Evolutionary conservation across 2,797 vertebrate genomes (phyloP).

Genomic region (Botia kubotai): DNA sequence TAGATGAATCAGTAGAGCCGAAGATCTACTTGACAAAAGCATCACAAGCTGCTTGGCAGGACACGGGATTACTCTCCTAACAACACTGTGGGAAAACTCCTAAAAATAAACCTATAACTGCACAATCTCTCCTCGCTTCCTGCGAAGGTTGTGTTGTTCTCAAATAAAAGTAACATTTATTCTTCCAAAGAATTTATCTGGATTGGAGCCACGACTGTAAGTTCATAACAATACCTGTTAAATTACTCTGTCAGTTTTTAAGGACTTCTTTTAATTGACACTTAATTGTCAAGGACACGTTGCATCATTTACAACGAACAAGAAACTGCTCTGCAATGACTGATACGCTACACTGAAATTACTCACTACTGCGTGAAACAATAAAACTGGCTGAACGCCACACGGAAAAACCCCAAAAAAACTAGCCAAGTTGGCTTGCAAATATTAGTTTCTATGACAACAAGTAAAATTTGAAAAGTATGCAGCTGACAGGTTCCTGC

Average conservation of each 20-base stretch:
- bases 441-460: slow-evolving; percentile 53
- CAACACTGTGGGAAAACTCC: slow-evolving; percentile 5
- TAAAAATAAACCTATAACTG: slow-evolving; percentile 34
- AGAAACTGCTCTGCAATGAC: neutral
- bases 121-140: slow-evolving; percentile 22
- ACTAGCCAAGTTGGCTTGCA: slow-evolving; percentile 30
- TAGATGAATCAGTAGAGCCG: slow-evolving; percentile 5
- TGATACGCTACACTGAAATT: neutral
- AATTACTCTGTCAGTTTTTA: neutral
- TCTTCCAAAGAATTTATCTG: neutral
- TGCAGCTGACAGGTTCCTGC: neutral
- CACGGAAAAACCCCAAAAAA: slow-evolving; percentile 28
- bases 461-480: slow-evolving; percentile 1
- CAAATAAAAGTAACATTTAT: neutral
- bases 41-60: slow-evolving; percentile 20
- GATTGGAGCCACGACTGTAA: slow-evolving; percentile 26
- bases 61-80: slow-evolving; percentile 2
- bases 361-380: neutral
- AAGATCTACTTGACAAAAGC: slow-evolving; percentile 22
- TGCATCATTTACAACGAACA: neutral
- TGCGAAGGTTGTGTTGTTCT: slow-evolving; percentile 10
- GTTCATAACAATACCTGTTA: neutral
- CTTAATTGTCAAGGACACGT: neutral
- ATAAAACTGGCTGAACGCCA: neutral
- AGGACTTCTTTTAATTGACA: neutral